phyloP scores from a whole-genome alignment of 2,113 vertebrate genomes.

The Odontophorus gujanensis region DNA sequence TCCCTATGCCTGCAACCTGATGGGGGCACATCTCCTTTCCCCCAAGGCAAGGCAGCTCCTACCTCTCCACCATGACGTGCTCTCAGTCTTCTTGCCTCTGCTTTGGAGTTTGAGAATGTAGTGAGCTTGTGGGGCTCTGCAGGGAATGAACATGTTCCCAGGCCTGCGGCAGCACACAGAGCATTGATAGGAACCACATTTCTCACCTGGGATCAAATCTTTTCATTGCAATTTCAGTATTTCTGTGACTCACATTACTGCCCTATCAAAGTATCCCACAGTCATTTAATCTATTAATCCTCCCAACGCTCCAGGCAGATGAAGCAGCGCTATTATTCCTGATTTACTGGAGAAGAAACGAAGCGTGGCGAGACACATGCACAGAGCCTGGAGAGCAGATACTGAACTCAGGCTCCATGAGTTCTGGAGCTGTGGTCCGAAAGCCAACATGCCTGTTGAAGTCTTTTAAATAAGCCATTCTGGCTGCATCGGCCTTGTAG shows the following conservation, averaged over 20 bases:
- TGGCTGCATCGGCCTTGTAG: background rate
- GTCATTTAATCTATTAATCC: background rate
- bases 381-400: background rate
- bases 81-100: background rate
- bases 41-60: fast-evolving
- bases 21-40: background rate
- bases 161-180: background rate
- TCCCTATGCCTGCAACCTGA: too few relatives aligned
- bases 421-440: background rate
- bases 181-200: fast-evolving
- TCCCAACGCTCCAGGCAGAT: background rate
- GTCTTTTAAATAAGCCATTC: background rate
- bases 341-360: background rate
- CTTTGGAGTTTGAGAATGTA: background rate
- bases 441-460: background rate
- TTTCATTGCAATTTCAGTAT: background rate
- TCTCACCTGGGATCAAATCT: background rate
- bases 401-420: background rate
- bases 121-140: fast-evolving
- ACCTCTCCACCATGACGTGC: fast-evolving
- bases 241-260: background rate
- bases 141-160: background rate
- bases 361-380: fast-evolving
- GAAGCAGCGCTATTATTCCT: background rate
- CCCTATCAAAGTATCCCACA: background rate